Base-by-base conservation (phyloP, 2,113 vertebrate genomes). In the Pelecanus crispus region DNA sequence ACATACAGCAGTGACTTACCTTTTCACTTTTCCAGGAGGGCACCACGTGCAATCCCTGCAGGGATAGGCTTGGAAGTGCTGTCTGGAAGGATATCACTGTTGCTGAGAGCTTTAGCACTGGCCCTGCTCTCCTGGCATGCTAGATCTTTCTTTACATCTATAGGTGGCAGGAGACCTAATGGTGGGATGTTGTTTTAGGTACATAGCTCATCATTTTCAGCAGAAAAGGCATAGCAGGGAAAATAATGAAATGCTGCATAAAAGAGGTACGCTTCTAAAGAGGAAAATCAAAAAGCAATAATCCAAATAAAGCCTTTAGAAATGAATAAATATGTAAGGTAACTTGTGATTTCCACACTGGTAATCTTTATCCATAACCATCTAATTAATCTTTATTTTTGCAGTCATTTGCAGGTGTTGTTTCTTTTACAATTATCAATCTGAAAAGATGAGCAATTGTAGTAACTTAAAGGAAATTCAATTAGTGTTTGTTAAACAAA, bases 21-120 rank as follows among this genome's bases (percentile, higher is more conserved):
- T 98, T 98, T 98, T 73, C 93, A 91, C 75, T 97, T 92, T 88
- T 97, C 93, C 22, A 97, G 98, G 22, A 98, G 83, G 24, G 74
- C 36, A 5, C 96, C 77, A 10, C 31, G 63, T 26, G 95, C 86
- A 13, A 49, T 93, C 14, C 92, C 82, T 67, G 56, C 6, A 5
- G 79, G 71, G 25, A 81, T 3, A 28, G 89, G 53, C 26, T 84
- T 62, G 56, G 49, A 71, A 50, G 55, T 31, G 71, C 50, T 73
- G 17, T 34, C 77, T 82, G 58, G 86, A 85, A 80, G 71, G 36
- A 75, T 24, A 49, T 67, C 28, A 13, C 21, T 79, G 52, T 2
- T 45, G 42, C 36, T 96, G 72, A 61, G 13, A 81, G 68, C 67
- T 96, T 75, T 96, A 90, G 83, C 90, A 67, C 75, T 36, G 5